Conservation (phyloP, 2,797 vertebrate species). For the Argyrosomus regius region DNA sequence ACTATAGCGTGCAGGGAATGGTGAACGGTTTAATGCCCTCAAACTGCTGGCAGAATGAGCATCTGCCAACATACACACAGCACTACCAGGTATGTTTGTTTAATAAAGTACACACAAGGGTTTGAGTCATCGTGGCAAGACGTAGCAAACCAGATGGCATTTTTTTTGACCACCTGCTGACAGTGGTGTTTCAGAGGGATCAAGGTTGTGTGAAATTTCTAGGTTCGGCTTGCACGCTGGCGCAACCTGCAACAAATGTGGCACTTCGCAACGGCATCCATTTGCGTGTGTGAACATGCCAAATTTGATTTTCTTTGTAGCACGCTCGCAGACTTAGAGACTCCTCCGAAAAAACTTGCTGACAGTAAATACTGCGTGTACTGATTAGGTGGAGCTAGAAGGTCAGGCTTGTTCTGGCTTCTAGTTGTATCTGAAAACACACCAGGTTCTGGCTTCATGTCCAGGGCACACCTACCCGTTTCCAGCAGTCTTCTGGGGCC, state of each 20-base stretch:
- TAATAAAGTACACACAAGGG: conserved; percentile 13
- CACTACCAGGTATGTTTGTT: conserved; percentile 20
- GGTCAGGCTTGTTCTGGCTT: conserved; percentile 35
- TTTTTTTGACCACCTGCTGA: neutral
- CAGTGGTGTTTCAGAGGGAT: conserved; percentile 1
- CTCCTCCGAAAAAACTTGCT: conserved; percentile 25
- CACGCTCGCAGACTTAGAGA: conserved; percentile 11
- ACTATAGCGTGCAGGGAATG: neutral
- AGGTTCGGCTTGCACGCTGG: neutral
- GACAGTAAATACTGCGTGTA: conserved; percentile 56
- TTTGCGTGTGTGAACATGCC: conserved; percentile 10
- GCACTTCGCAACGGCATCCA: neutral
- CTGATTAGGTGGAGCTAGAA: conserved; percentile 36
- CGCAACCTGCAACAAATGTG: neutral
- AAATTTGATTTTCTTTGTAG: conserved; percentile 6
- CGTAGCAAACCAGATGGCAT: conserved; percentile 9
- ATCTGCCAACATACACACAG: conserved; percentile 36
- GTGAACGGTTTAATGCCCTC: conserved; percentile 6
- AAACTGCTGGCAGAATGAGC: conserved; percentile 3
- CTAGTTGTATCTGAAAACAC: conserved; percentile 17
- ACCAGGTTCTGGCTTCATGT: neutral
- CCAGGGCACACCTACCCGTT: conserved; percentile 81
- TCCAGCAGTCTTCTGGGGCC: conserved; percentile 97
- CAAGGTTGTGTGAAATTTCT: neutral
- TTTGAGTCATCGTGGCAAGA: conserved; percentile 31